These are phyloP conservation scores for Stenichneumon culpator DNA, from an alignment of 2,888 invertebrate species.

Conservation along the genomic window DNA sequence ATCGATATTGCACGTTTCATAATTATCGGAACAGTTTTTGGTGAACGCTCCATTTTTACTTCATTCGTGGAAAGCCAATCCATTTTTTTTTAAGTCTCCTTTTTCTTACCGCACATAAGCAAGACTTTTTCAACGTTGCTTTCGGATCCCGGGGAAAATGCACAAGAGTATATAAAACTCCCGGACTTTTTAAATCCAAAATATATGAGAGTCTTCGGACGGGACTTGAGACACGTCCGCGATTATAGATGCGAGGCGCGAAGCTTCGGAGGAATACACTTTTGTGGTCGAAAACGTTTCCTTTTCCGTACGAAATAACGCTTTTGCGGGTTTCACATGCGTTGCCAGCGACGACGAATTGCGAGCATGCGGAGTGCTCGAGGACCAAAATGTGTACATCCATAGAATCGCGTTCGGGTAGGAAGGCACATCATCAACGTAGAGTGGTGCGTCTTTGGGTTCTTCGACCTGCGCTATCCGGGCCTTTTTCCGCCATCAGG, in stretches of 20 bases:
- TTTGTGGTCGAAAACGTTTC: slow-evolving; percentile 16
- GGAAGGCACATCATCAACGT: slow-evolving; percentile 1
- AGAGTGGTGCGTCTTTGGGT: slow-evolving; percentile 11
- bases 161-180: background rate
- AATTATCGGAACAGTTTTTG: too few relatives aligned
- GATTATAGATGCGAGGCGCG: background rate
- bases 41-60: too few relatives aligned
- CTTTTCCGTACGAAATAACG: slow-evolving; percentile 1
- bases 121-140: background rate
- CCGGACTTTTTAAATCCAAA: background rate
- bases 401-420: background rate
- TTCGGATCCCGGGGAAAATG: background rate
- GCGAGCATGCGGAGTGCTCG: slow-evolving; percentile 9
- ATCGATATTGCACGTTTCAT: too few relatives aligned
- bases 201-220: background rate
- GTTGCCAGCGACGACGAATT: slow-evolving; percentile 13
- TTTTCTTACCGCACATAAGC: background rate
- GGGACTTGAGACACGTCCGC: background rate
- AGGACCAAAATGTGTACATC: background rate
- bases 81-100: too few relatives aligned
- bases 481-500: background rate
- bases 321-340: slow-evolving; percentile 20
- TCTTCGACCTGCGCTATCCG: background rate
- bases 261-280: slow-evolving; percentile 1
- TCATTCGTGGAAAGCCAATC: too few relatives aligned